Conservation (phyloP, 2,797 vertebrate genomes). For the Catostomus latipinnis region DNA sequence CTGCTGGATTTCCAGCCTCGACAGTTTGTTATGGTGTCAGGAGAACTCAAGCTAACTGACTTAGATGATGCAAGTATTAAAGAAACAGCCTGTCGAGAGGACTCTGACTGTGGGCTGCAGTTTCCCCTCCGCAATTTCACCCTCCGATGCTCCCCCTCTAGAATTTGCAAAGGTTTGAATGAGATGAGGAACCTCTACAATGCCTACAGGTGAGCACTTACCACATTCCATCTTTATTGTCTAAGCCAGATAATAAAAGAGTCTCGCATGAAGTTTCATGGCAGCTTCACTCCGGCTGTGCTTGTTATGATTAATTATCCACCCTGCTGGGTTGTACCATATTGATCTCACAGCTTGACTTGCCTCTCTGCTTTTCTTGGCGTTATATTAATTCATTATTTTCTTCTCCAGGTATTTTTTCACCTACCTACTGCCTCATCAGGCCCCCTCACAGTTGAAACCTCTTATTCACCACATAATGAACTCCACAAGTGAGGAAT, state of each 20-base stretch:
- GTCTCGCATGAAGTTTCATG: constrained; percentile 23
- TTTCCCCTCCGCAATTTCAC: constrained; percentile 87
- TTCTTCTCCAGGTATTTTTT: constrained; percentile 87
- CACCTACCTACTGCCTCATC: constrained; percentile 91
- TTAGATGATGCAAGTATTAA: constrained; percentile 86
- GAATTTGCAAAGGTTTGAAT: constrained; percentile 83
- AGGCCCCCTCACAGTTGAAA: constrained; percentile 82
- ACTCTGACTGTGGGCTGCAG: constrained; percentile 82
- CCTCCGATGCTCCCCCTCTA: constrained; percentile 74
- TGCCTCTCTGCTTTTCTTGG: background rate
- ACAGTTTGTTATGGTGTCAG: constrained; percentile 90
- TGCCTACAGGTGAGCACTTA: constrained; percentile 83
- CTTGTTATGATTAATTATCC: constrained; percentile 51
- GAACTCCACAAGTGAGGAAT: constrained; percentile 84
- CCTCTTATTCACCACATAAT: constrained; percentile 87
- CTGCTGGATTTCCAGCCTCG: constrained; percentile 93
- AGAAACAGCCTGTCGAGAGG: constrained; percentile 76
- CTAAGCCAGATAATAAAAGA: constrained; percentile 41
- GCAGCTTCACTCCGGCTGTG: background rate
- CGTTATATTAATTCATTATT: constrained; percentile 19
- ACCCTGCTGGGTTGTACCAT: constrained; percentile 2
- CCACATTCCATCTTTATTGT: constrained; percentile 48
- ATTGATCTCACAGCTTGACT: constrained; percentile 31
- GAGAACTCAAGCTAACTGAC: constrained; percentile 89
- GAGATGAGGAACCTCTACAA: constrained; percentile 94